These are phyloP conservation scores for Zaprionus tsacasi DNA, from an alignment of 1,140 invertebrate species.

Conservation along the genomic window DNA sequence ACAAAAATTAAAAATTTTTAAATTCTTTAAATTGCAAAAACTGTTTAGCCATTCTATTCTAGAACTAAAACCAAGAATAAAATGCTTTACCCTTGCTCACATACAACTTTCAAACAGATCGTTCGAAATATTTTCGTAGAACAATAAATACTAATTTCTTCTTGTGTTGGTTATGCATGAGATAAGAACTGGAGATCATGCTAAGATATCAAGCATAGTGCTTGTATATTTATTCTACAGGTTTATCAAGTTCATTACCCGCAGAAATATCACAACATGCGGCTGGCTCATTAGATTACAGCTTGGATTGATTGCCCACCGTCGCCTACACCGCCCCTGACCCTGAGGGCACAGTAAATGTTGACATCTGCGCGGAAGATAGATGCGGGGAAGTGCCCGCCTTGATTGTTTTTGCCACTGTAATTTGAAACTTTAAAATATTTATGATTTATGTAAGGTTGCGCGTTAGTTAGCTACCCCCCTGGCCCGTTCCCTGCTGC, in stretches of 20 bases:
- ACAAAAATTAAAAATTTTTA: no score
- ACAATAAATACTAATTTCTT: no score
- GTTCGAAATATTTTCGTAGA: no score
- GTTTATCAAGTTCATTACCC: not conserved
- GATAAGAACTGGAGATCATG: no score
- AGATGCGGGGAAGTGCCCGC: slow-evolving; percentile 32
- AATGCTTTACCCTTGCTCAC: no score
- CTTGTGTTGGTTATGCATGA: no score
- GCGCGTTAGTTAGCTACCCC: slow-evolving; percentile 35
- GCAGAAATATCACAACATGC: slow-evolving; percentile 52
- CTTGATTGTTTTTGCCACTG: slow-evolving; percentile 82
- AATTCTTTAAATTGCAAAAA: no score
- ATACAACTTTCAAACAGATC: no score
- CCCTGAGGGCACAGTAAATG: slow-evolving; percentile 35
- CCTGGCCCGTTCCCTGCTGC: not conserved
- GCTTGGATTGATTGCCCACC: slow-evolving; percentile 52
- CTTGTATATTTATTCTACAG: not conserved
- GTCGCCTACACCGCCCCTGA: slow-evolving; percentile 5
- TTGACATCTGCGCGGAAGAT: slow-evolving; percentile 41
- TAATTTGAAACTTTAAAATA: slow-evolving; percentile 83
- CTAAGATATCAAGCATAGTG: not conserved
- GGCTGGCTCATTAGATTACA: slow-evolving; percentile 68
- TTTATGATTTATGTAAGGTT: slow-evolving; percentile 77
- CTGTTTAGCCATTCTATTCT: no score
- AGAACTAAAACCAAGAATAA: no score